Base-by-base conservation (phyloP, 2,797 vertebrate genomes). In the Esox masquinongy region DNA sequence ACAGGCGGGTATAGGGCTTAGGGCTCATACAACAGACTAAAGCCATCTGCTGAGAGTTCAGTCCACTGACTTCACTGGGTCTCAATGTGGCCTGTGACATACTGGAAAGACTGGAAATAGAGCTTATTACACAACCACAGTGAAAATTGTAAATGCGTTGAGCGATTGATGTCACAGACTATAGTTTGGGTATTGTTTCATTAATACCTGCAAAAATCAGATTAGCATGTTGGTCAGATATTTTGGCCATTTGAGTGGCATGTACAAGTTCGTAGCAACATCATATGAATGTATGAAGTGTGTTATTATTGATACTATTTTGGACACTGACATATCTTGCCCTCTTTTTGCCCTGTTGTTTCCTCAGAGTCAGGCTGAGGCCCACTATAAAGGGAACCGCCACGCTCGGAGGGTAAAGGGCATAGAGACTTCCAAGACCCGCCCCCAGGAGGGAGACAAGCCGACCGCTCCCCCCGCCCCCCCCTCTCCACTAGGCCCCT, bases 381-480 rank as follows among this genome's bases (percentile, higher is more conserved):
- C 96, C 1, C 96, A 97, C 89, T 97, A 97, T 81, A 97, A 96
- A 88, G 96, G 96, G 43, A 97, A 96, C 80, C 93, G 95, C 34
- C 96, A 97, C 0, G 96, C 96, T 72, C 93, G 96, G 53, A 90
- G 95, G 83, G 91, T 96, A 79, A 96, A 96, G 83, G 96, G 95
- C 74, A 95, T 96, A 0, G 96, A 96, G 87, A 95, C 95, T 4
- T 94, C 95, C 79, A 95, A 95, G 86, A 94, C 91, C 67, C 93
- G 94, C 80, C 87, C 90, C 76, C 94, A 92, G 83, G 95, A 96
- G 53, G 85, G 89, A 4, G 94, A 95, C 80, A 95, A 94, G 87
- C 88, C 85, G 70, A 80, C 77, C 15, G 84, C 87, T 73, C 83
- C 84, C 47, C 76, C 82, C 17, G 72, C 84, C 22, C 92, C 89